Evolutionary conservation across 2,888 invertebrate species (phyloP).

Genomic region (Pegoplata infirma): DNA sequence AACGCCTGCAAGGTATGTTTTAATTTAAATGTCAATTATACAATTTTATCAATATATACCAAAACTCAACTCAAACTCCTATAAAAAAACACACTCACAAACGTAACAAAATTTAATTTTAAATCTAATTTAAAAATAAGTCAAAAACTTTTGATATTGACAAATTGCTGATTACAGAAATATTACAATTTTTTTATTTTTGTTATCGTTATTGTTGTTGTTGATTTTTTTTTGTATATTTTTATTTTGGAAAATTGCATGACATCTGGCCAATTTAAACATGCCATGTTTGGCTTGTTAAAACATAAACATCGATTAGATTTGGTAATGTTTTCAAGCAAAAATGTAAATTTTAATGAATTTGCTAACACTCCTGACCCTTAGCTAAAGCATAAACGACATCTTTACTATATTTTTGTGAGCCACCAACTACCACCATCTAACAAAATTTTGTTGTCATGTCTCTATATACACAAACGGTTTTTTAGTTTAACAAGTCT

Average conservation of each 20-base stretch:
- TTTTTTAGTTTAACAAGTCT: constrained; percentile 29
- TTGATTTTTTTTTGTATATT: constrained; percentile 10
- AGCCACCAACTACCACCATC: not conserved
- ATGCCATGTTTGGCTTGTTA: constrained; percentile 36
- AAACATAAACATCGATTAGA: constrained; percentile 41
- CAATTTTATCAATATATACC: not conserved
- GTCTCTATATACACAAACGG: not conserved
- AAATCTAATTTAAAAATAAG: not conserved
- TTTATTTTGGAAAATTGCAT: not conserved
- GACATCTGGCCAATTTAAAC: constrained; percentile 39
- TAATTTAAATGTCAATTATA: not conserved
- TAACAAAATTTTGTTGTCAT: constrained; percentile 9
- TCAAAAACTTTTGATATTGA: constrained; percentile 7
- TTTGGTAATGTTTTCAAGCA: constrained; percentile 11
- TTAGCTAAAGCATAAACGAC: not conserved
- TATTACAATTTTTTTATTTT: not conserved
- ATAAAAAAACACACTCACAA: too few relatives aligned
- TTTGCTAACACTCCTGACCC: constrained; percentile 8
- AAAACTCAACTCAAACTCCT: not conserved
- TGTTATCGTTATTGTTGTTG: constrained; percentile 15
- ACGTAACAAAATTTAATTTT: not conserved
- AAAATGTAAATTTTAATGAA: constrained; percentile 45
- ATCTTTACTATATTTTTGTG: too few relatives aligned
- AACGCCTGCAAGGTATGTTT: not conserved
- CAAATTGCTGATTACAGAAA: constrained; percentile 6